Conservation (phyloP, 2,113 vertebrate species). For the Mormyrus iriodes region DNA sequence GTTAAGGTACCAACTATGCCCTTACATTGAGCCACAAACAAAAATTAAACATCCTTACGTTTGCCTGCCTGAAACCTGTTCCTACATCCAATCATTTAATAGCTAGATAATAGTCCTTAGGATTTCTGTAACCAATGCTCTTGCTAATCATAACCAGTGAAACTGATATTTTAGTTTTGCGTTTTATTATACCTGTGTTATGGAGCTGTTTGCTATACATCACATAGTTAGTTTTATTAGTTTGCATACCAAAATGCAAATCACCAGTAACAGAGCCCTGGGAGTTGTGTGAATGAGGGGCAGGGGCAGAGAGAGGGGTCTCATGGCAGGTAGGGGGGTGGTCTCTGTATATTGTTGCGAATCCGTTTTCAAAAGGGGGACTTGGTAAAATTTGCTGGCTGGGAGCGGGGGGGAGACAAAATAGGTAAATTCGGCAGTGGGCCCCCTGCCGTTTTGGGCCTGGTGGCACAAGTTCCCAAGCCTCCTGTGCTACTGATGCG, state of each 20-base stretch:
- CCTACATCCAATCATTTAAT: not conserved
- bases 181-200: not conserved
- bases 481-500: too few relatives aligned
- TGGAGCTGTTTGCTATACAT: not conserved
- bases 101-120: not conserved
- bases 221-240: not conserved
- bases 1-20: not conserved
- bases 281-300: not conserved
- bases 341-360: not conserved
- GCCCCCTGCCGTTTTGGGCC: too few relatives aligned
- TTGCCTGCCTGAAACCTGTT: not conserved
- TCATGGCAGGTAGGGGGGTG: too few relatives aligned
- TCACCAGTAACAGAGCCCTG: not conserved
- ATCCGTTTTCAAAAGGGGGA: not conserved
- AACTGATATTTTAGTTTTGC: not conserved
- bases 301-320: not conserved
- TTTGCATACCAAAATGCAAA: not conserved
- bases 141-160: not conserved
- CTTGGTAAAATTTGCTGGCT: not conserved
- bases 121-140: not conserved
- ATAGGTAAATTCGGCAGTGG: too few relatives aligned
- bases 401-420: not conserved
- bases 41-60: not conserved
- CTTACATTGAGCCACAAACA: not conserved
- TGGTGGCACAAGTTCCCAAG: too few relatives aligned